Evolutionary conservation across 2,888 invertebrate species (phyloP), one percentile per base, ranked within the genome.

Genomic region (Lydus trimaculatus): DNA sequence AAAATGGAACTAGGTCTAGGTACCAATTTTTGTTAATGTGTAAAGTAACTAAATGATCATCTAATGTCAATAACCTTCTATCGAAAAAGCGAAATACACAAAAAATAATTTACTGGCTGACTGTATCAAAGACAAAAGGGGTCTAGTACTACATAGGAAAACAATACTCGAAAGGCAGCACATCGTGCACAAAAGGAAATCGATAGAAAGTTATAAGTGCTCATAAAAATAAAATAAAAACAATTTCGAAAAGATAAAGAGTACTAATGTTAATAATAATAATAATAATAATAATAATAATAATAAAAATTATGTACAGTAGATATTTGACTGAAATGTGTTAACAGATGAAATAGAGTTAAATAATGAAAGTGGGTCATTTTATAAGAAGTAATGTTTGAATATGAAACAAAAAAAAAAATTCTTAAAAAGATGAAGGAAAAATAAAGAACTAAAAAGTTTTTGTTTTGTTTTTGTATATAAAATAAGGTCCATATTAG

Each of bases 121-220:
- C 65, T 74, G 68, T 76, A 76, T 75, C 70, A 78, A 74, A 75
- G 72, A 75, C 63, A 72, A 67, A 73, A 73, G 75, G 76, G 71
- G 56, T 31, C 78, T 77, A 79, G 70, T 17, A 75, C 81, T 79
- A 80, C 80, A 77, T 71, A 79, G 74, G 69, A 70, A 66, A 52
- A 52, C 25, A 78, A 73, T 74, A 73, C 70, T 75, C 70, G 67
- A 76, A 69, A 69, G 61, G 72, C 70, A 75, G 75, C 73, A 76
- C 78, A 79, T 76, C 78, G 79, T 79, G 79, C 78, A 79, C 65
- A 75, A 76, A 69, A 56, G 67, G 73, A 68, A 67, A 76, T 81
- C 82, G 82, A 82, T 82, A 82, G 82, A 82, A 82, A 81, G 82
- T 82, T 82, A 82, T 78, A 80, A 78, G 80, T 81, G 80, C 80